Evolutionary conservation across 2,888 invertebrate genomes (phyloP), one percentile per base, ranked within the genome.

Genomic region (Dione vanillae): DNA sequence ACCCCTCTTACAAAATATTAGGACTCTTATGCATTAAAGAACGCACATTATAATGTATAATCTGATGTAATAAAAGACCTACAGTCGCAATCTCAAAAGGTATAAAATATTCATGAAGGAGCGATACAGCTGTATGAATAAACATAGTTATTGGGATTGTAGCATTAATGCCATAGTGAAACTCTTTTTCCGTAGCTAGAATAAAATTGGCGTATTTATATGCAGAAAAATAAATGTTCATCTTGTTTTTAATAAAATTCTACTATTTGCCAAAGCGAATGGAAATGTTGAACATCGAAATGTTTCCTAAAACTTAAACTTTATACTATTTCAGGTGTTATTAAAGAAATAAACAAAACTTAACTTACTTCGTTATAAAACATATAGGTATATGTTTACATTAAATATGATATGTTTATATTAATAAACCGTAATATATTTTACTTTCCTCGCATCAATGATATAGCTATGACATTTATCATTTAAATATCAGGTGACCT

Each of bases 71-170:
- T 69, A 73, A 73, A 73, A 59, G 52, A 68, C 49, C 49, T 19
- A 49, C 43, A 45, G 51, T 64, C 58, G 58, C 69, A 67, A 74
- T 71, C 67, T 67, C 58, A 66, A 56, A 52, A 67, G 64, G 49
- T 61, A 71, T 73, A 69, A 74, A 71, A 71, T 74, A 71, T 74
- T 69, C 71, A 71, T 74, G 73, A 71, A 67, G 45, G 58, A 64
- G 65, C 65, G 61, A 51, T 64, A 45, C 66, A 69, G 64, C 51
- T 66, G 71, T 69, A 47, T 49, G 65, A 61, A 69, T 73, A 73
- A 70, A 70, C 70, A 73, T 67, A 52, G 51, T 58, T 65, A 67
- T 67, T 65, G 51, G 67, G 16, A 51, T 19, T n/a, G 43, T 43
- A 59, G 43, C 27, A 27, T 45, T 64, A 47, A 64, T 49, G 37